Base-by-base conservation (phyloP, 2,888 invertebrate species). In the Calameuta filiformis region DNA sequence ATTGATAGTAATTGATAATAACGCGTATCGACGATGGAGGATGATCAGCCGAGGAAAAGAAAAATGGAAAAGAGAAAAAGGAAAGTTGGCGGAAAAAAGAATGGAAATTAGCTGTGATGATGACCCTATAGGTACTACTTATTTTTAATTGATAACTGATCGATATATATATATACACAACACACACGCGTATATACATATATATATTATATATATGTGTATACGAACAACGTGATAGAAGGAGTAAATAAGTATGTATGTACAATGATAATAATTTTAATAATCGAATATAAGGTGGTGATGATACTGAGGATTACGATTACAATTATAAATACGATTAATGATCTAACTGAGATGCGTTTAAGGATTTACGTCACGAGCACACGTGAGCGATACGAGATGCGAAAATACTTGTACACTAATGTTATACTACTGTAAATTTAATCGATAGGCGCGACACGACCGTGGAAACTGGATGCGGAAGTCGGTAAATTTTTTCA, bases 31-130 rank as follows among this genome's bases (percentile, higher is more conserved):
- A 15, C 40, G 40, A 40, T 30, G 69, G 30, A 69, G 33, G 30
- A 69, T 30, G 69, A 33, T 69, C 30, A 69, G n/a, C 11, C 23
- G 35, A 35, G 6, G 35, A 11, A 35, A 73, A 35, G 12, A 73
- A 34, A 73, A 34, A 73, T 77, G 71, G 77, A 33, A 69, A 37
- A 35, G 35, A 73, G 31, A 69, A n/a, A 68, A 75, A 75, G 4
- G 68, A 9, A 69, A 77, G 75, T 77, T 73, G 68, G 79, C 73
- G 35, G 3, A 3, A 12, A 35, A 35, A 35, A 73, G 37, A 82
- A 78, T 80, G 79, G 81, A 86, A 87, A 88, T 90, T 91, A 89
- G 88, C 90, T 90, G 90, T 91, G 90, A 91, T 91, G 90, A 89
- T 86, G 85, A 87, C 83, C 83, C 86, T 86, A 87, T 89, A 89